Base-by-base conservation (phyloP, 2,888 invertebrate species). In the Trichopoda pennipes region DNA sequence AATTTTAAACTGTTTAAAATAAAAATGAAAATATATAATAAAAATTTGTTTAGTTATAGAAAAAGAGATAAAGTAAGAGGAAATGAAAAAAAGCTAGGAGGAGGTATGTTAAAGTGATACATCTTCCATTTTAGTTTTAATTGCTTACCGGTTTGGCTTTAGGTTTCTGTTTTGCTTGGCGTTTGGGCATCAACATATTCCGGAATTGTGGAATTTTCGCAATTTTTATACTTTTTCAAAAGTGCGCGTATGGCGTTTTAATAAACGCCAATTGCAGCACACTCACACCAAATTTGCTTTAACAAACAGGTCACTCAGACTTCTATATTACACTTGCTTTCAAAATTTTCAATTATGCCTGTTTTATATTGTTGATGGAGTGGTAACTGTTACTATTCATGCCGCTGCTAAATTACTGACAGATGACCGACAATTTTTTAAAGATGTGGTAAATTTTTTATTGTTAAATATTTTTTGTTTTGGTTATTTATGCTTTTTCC, bases 171-270 rank as follows among this genome's bases (percentile, higher is more conserved):
- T 90, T 90, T 75, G 89, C 87, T 86, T 89, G 89, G 84, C 90
- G 90, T 88, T 90, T 90, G 86, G 87, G 89, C 87, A 90, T 90
- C 90, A 90, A 90, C 90, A 90, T 90, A 88, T 89, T 90, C 89
- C 90, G 81, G 84, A 85, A 85, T 81, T 83, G 85, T 84, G 85
- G 84, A 85, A 85, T 86, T 85, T 85, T 85, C 61, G 76, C 76
- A 79, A 74, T 84, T 76, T 85, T 75, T 81, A 42, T 16, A 19
- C 8, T 32, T 84, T 80, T 10, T 23, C 21, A 58, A 58, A 42
- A 78, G 64, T 53, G 42, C 38, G 69, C 38, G 55, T 28, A 74
- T 76, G 38, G 21, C 80, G 83, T 79, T 84, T 82, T 32, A 6
- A 55, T 53, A 76, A 61, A 42, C 28, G 21, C 56, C 23, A 32